A percentile compares a stretch with the other conserved stretches of the same genome.
These are phyloP conservation scores for Mystacornis crossleyi DNA, from an alignment of 2,113 vertebrate genomes.

Conservation along the genomic window DNA sequence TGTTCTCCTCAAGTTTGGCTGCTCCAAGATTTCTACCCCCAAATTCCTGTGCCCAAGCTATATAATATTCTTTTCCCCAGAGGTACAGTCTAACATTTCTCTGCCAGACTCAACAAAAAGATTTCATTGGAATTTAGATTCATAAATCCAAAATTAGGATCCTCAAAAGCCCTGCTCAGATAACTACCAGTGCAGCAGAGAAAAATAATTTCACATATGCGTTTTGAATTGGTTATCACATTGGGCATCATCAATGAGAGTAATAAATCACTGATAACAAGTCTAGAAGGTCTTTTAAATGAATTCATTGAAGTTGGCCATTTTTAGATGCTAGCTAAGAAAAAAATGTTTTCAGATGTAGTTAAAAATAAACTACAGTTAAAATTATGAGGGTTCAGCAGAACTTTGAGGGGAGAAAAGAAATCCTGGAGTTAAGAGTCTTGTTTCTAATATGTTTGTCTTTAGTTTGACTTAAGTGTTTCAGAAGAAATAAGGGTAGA, in stretches of 20 bases:
- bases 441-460: neutral
- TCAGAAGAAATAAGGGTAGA: neutral
- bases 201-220: neutral
- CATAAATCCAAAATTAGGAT: neutral
- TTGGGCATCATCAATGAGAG: neutral
- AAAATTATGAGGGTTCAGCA: neutral
- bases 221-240: neutral
- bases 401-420: neutral
- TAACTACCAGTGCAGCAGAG: neutral
- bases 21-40: neutral
- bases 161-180: neutral
- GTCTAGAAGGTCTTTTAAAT: neutral
- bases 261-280: neutral
- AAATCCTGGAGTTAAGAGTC: neutral
- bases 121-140: neutral
- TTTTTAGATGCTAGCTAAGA: neutral
- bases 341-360: neutral
- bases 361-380: neutral
- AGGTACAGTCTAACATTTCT: neutral
- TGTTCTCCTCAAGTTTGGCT: neutral
- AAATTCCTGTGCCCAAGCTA: neutral
- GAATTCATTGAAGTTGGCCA: neutral
- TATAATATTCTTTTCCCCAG: neutral
- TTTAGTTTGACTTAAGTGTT: neutral
- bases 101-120: neutral